phyloP scores from a whole-genome alignment of 2,888 invertebrate genomes.

The Keiferia lycopersicella region DNA sequence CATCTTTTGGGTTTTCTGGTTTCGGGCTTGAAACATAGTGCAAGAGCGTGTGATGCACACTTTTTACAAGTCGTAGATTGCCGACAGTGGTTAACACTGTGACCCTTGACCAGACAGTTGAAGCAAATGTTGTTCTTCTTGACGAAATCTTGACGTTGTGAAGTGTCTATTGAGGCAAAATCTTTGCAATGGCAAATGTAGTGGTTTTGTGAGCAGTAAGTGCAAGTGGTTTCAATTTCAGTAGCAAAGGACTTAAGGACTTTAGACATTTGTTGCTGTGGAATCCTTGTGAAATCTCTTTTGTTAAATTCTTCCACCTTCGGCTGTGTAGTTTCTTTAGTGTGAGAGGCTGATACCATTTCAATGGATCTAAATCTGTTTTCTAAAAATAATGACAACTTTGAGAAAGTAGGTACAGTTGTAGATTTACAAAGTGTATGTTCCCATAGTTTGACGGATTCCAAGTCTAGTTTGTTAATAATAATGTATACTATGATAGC shows the following conservation, averaged over 20 bases:
- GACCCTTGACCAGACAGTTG: conserved; percentile 29
- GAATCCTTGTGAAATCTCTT: neutral
- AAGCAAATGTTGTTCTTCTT: conserved; percentile 30
- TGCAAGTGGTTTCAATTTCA: conserved; percentile 21
- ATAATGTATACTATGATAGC: conserved; percentile 28
- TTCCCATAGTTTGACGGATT: conserved; percentile 29
- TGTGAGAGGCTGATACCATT: neutral
- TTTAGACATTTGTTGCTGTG: conserved; percentile 1
- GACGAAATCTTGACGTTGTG: conserved; percentile 31
- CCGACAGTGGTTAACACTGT: conserved; percentile 28
- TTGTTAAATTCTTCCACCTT: conserved; percentile 27
- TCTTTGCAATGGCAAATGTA: conserved; percentile 31
- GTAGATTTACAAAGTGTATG: conserved; percentile 22
- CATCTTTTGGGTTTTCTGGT: neutral
- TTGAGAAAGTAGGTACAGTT: conserved; percentile 25
- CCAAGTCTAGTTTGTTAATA: conserved; percentile 31
- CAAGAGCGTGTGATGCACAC: conserved; percentile 37
- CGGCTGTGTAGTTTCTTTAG: conserved; percentile 15
- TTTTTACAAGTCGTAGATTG: conserved; percentile 29
- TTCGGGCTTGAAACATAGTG: conserved; percentile 27
- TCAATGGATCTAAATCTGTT: conserved; percentile 27
- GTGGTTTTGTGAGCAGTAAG: conserved; percentile 29
- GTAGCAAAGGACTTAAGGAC: conserved; percentile 10
- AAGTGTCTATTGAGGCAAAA: conserved; percentile 20
- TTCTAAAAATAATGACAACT: conserved; percentile 29